phyloP scores from a whole-genome alignment of 2,113 vertebrate genomes.

The Platanista minor region DNA sequence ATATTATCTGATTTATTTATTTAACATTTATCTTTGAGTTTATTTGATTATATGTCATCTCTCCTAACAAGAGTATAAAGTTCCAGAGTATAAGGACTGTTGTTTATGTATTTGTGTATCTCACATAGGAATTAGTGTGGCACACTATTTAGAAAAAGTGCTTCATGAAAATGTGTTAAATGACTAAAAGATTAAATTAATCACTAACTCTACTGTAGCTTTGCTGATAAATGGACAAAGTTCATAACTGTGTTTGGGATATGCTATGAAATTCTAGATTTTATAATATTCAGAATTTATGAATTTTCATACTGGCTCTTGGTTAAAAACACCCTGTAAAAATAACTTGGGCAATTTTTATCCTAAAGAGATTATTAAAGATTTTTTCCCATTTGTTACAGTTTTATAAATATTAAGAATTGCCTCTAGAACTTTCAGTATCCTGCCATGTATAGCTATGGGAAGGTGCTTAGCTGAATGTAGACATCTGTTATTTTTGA shows the following conservation, averaged over 20 bases:
- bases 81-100: neutral
- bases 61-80: neutral
- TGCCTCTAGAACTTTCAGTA: conserved; percentile 11
- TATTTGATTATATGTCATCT: neutral
- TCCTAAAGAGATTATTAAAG: neutral
- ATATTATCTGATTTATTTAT: neutral
- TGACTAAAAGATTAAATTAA: neutral
- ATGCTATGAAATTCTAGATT: neutral
- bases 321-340: neutral
- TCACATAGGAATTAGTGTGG: neutral
- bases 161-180: neutral
- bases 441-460: neutral
- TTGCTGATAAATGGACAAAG: neutral
- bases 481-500: neutral
- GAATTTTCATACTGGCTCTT: neutral
- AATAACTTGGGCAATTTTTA: neutral
- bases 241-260: neutral
- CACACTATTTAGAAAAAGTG: neutral
- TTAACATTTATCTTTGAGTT: neutral
- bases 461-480: neutral
- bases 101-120: neutral
- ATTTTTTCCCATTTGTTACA: neutral
- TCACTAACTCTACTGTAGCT: neutral
- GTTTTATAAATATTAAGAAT: conserved; percentile 38
- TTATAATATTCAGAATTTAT: neutral